Evolutionary conservation across 2,888 invertebrate genomes (phyloP), one percentile per base, ranked within the genome.

Genomic region (Antheraea yamamai): DNA sequence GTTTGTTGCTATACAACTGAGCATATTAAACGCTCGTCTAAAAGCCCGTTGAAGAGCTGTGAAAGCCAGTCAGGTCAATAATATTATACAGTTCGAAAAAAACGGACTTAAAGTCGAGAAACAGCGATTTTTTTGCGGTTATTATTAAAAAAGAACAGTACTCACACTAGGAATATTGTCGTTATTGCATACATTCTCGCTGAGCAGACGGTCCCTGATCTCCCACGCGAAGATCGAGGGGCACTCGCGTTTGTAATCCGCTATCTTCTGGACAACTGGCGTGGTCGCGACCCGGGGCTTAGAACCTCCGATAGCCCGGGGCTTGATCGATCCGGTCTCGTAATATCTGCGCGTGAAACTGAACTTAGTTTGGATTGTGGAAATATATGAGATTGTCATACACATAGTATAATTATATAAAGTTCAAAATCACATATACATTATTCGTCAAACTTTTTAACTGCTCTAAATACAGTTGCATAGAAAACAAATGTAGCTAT

Each of bases 141-240:
- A 12, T 47, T 47, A 12, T 47, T 47, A 66, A 26, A 10, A 73
- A 75, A 76, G 73, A 78, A 74, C 64, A 35, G 79, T 95, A 98
- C 99, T 98, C 95, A 99, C 99, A 94, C 98, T 98, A 83, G 99
- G 99, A 88, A 99, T 99, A 93, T 99, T 99, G 95, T 99, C 99
- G 94, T 98, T 98, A 94, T 98, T 98, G 96, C 99, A 99, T 84
- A 98, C 98, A 84, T 98, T 98, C 89, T 99, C 99, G 77, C 98
- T 97, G 76, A 99, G 96, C 84, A 99, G 96, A 88, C 99, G 96
- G 89, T 99, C 99, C 75, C 99, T 95, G 89, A 99, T 99, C 95
- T 99, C 99, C 99, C 99, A 99, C 73, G 99, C 99, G 95, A 99
- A 99, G 93, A 99, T 99, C 84, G 98, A 98, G 58, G 99, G 99